Conservation (phyloP, 2,888 invertebrate species). For the Boloria euphrosyne region DNA sequence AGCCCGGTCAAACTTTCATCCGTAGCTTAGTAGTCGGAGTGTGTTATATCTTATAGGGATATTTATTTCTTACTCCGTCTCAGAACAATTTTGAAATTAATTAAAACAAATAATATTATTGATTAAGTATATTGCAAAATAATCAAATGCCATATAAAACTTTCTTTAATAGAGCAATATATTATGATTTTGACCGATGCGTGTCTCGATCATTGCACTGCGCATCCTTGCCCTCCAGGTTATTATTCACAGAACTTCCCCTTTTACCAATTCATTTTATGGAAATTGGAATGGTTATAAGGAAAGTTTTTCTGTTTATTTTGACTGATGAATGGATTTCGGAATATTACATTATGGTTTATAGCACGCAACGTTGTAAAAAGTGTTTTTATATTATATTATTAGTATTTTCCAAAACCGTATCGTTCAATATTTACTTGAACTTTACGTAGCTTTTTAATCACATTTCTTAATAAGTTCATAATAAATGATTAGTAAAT, state of each 20-base stretch:
- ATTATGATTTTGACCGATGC: no score
- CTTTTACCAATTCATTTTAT: slow-evolving; percentile 44
- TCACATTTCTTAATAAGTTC: slow-evolving; percentile 15
- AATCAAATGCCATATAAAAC: no score
- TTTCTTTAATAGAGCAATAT: no score
- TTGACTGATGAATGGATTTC: slow-evolving; percentile 21
- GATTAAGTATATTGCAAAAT: no score
- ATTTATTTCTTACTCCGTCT: slow-evolving; percentile 43
- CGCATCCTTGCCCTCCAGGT: slow-evolving; percentile 51
- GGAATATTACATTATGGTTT: slow-evolving; percentile 14
- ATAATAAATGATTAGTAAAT: slow-evolving; percentile 13
- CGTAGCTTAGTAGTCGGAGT: neutral
- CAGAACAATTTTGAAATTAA: no score
- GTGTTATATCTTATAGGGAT: neutral
- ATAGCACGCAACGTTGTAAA: slow-evolving; percentile 3
- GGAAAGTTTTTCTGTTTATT: slow-evolving; percentile 22
- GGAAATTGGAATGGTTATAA: slow-evolving; percentile 31
- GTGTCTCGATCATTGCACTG: slow-evolving; percentile 62
- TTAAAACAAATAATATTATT: no score
- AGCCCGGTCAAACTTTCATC: slow-evolving; percentile 50
- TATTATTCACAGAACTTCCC: slow-evolving; percentile 51
- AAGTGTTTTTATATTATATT: neutral
- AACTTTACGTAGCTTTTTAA: neutral
- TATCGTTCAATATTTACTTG: neutral
- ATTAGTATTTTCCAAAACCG: neutral